Evolutionary conservation across 2,888 invertebrate species (phyloP), one percentile per base, ranked within the genome.

Genomic region (Nomada goodeniana): DNA sequence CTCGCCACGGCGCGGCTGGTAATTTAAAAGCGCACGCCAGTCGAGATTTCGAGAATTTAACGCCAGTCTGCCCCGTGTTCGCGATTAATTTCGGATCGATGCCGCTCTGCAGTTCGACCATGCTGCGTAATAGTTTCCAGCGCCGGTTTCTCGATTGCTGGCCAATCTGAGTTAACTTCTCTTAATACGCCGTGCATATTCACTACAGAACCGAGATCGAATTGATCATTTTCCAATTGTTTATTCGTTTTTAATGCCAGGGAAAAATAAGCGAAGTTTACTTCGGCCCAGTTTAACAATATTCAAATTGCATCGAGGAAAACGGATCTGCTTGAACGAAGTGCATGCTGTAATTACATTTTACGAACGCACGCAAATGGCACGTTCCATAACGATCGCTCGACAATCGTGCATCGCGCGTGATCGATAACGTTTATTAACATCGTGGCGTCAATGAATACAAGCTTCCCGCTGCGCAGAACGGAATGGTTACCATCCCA

Each of bases 11-110:
- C 42, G 26, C 29, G 26, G 63, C 47, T 53, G 55, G 74, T 67
- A 83, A 83, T 83, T 85, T 77, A 83, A 85, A 83, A 81, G 81
- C 75, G 50, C 77, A 83, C 61, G 73, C 61, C 70, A 70, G 64
- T 69, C 74, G 64, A 83, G 80, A 68, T 83, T 75, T 69, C 72
- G 61, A 75, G 59, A 65, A 65, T 75, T 83, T 85, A 84, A 84
- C 80, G 59, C 60, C 29, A 36, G 55, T 36, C 23, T 59, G 20
- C 20, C 57, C 15, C 23, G 72, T 61, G 59, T 29, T 52, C n/a
- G 26, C 65, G 64, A 81, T 79, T 79, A 81, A 73, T 65, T 64
- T 79, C 60, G 80, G 71, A 65, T 77, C 77, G 79, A 76, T 76
- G 76, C 52, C 15, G 64, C 65, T 15, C 26, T n/a, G 70, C 59